phyloP scores from a whole-genome alignment of 2,797 vertebrate species.

The Euphonia xanthogaster region DNA sequence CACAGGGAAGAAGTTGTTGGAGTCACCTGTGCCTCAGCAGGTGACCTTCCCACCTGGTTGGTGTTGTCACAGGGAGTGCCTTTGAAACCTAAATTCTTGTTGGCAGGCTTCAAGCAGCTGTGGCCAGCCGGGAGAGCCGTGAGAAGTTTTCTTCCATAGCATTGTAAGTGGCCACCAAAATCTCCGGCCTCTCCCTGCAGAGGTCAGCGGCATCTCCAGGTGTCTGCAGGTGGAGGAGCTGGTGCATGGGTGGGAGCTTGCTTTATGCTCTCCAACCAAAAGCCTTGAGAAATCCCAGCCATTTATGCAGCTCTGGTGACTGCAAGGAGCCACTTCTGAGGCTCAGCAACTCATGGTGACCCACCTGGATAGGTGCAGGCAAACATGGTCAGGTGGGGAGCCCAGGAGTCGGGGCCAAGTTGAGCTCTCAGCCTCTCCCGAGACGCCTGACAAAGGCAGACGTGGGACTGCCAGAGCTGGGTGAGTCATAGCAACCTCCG shows the following conservation, averaged over 20 bases:
- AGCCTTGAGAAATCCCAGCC: background rate
- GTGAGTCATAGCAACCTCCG: background rate
- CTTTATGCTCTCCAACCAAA: background rate
- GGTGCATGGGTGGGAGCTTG: background rate
- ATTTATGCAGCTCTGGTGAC: background rate
- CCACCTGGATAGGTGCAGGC: background rate
- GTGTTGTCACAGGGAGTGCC: constrained; percentile 2
- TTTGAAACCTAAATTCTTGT: background rate
- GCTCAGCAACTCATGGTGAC: background rate
- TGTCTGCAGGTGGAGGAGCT: background rate
- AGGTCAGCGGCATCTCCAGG: background rate
- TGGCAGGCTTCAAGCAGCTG: background rate
- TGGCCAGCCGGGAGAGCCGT: background rate
- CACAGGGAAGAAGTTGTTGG: background rate
- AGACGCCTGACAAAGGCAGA: background rate
- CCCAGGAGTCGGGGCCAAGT: background rate
- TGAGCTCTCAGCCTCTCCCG: background rate
- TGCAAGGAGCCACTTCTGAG: background rate
- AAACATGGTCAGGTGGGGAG: background rate
- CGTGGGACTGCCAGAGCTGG: background rate
- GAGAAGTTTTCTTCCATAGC: background rate
- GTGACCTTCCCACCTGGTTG: background rate
- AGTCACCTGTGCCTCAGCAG: background rate
- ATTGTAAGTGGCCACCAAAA: background rate
- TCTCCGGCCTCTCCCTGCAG: fast-evolving